These are phyloP conservation scores for Entomyzon cyanotis DNA, from an alignment of 2,113 vertebrate species.

Conservation along the genomic window DNA sequence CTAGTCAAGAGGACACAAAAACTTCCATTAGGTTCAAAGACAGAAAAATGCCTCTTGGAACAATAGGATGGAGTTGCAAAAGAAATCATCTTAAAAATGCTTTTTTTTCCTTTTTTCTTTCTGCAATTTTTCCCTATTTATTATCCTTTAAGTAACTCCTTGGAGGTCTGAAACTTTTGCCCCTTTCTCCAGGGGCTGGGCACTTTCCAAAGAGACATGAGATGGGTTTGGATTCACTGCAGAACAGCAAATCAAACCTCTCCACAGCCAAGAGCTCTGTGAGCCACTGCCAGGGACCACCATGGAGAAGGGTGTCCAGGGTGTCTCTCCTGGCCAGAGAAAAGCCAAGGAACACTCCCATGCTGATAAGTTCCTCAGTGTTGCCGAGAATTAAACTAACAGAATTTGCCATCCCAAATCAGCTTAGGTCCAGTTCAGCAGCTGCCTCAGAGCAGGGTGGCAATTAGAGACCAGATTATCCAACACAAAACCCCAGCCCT, in stretches of 20 bases:
- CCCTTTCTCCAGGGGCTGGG: not conserved
- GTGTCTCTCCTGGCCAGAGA: not conserved
- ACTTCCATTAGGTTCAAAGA: not conserved
- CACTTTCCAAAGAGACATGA: accelerated
- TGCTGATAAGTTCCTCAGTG: not conserved
- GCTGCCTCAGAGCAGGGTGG: slow-evolving; percentile 46
- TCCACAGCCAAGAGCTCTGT: not conserved
- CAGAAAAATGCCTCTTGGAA: not conserved
- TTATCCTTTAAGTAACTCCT: not conserved
- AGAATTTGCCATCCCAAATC: slow-evolving; percentile 55
- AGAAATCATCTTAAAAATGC: not conserved
- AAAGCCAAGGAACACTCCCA: not conserved
- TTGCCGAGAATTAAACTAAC: slow-evolving; percentile 49
- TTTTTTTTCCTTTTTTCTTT: not conserved
- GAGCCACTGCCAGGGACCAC: not conserved
- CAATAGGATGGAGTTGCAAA: not conserved
- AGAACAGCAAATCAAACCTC: not conserved
- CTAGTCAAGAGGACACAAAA: not conserved
- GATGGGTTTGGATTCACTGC: not conserved
- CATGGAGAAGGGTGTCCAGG: not conserved
- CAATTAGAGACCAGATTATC: slow-evolving; percentile 50
- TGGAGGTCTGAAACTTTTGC: not conserved
- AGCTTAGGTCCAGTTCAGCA: slow-evolving; percentile 42
- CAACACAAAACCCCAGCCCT: not conserved
- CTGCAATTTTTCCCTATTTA: not conserved